Base-by-base conservation (phyloP, 2,113 vertebrate genomes). In the Sylvilagus bachmani region DNA sequence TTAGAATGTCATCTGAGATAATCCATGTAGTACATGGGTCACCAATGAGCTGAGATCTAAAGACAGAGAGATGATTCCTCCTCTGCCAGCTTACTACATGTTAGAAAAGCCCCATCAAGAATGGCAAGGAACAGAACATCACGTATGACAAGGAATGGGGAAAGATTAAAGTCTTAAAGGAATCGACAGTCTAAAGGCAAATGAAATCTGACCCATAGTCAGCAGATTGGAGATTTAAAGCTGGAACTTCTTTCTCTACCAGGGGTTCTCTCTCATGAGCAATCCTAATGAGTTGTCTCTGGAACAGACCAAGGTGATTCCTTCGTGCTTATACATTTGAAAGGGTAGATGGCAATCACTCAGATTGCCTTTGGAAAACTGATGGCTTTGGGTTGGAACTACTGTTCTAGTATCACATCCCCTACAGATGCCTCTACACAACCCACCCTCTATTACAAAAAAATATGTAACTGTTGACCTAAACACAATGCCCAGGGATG, bases 11-110 rank as follows among this genome's bases (percentile, higher is more conserved):
- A 17, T 33, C 92, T 93, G 36, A 94, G 80, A 95, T 3, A 86
- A 89, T 53, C 64, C 93, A 97, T 22, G 25, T 86, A n/a, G 90
- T 80, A 83, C 71, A 89, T 31, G 91, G 44, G 5, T 67, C 83
- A 82, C 91, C 95, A 91, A 95, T 55, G 53, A 97, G 95, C 83
- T 27, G 82, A 29, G 95, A 96, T 92, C 95, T 95, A 93, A 90
- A 93, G 83, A 78, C 61, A 92, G 74, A 93, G 91, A 91, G 74
- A 90, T 78, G 89, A 74, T 25, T 62, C 33, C 78, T 94, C 82
- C 92, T 78, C 91, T 96, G 73, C 58, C 31, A 88, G 78, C 24
- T 79, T 49, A 2, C 61, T 55, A 64, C 10, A 75, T 31, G 89
- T 84, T 73, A 78, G 61, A 62, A 92, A 93, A 89, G 24, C 51